Percentiles rank a stretch among this genome's conserved stretches.
phyloP scores from a whole-genome alignment of 2,888 invertebrate genomes.

The Fragum whitleyi region DNA sequence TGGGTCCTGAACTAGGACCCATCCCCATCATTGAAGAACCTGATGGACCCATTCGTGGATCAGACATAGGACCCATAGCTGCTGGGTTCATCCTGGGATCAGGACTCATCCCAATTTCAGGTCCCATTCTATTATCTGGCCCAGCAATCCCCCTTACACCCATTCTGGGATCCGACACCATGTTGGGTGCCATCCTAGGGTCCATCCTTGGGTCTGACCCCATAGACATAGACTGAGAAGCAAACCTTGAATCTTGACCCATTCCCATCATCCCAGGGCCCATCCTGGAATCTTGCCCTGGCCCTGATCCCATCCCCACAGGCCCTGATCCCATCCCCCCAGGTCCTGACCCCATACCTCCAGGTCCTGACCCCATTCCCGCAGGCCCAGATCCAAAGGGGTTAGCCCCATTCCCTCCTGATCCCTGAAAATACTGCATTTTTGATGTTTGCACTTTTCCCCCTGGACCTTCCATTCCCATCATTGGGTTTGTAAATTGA shows the following conservation, averaged over 20 bases:
- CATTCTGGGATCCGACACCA: constrained; percentile 63
- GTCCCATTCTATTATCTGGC: constrained; percentile 35
- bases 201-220: constrained; percentile 59
- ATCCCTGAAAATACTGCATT: constrained; percentile 89
- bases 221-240: constrained; percentile 44
- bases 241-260: constrained; percentile 60
- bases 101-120: constrained; percentile 53
- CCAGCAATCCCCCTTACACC: constrained; percentile 35
- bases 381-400: constrained; percentile 40
- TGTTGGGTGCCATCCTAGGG: constrained; percentile 58
- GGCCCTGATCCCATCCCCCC: constrained; percentile 50
- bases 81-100: constrained; percentile 60
- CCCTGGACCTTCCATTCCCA: constrained; percentile 32
- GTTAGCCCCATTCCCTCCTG: constrained; percentile 47
- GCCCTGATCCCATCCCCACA: constrained; percentile 63
- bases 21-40: constrained; percentile 65
- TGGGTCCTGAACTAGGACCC: constrained; percentile 58
- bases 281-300: constrained; percentile 57
- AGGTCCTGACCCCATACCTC: constrained; percentile 59
- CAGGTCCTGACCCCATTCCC: constrained; percentile 62
- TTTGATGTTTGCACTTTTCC: constrained; percentile 90
- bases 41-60: constrained; percentile 64
- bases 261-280: constrained; percentile 45
- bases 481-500: constrained; percentile 95
- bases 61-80: constrained; percentile 68